Conservation (phyloP, 2,888 invertebrate genomes). For the Thysanoteuthis rhombus region DNA sequence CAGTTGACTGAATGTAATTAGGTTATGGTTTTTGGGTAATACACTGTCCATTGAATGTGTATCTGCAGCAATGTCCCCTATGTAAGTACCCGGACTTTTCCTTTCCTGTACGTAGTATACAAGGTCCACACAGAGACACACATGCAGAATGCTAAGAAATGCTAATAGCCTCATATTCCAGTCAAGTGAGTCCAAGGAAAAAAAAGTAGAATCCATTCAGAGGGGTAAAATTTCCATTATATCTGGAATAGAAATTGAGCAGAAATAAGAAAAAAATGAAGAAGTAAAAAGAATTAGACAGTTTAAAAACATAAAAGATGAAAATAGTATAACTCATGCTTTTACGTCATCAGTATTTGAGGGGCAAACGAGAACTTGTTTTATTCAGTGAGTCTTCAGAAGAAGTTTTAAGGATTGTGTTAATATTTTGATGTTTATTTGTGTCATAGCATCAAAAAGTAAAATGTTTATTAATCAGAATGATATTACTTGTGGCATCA, state of each 20-base stretch:
- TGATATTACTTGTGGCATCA: too few relatives aligned
- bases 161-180: neutral
- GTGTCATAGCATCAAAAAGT: too few relatives aligned
- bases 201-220: neutral
- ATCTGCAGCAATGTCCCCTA: neutral
- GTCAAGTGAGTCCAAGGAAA: neutral
- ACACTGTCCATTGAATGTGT: neutral
- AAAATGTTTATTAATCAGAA: too few relatives aligned
- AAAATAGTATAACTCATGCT: too few relatives aligned
- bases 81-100: neutral
- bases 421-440: too few relatives aligned
- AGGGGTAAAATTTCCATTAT: neutral
- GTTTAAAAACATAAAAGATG: too few relatives aligned
- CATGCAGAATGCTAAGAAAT: neutral
- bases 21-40: neutral
- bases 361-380: too few relatives aligned
- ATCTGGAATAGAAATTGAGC: neutral
- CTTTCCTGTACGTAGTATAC: neutral
- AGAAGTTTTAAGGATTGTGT: too few relatives aligned
- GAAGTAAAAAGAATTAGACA: neutral
- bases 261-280: neutral
- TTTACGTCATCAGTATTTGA: too few relatives aligned
- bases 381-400: too few relatives aligned
- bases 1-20: neutral
- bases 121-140: neutral